These are phyloP conservation scores for Rhopalosiphum maidis DNA, from an alignment of 1,140 invertebrate species.

Conservation along the genomic window DNA sequence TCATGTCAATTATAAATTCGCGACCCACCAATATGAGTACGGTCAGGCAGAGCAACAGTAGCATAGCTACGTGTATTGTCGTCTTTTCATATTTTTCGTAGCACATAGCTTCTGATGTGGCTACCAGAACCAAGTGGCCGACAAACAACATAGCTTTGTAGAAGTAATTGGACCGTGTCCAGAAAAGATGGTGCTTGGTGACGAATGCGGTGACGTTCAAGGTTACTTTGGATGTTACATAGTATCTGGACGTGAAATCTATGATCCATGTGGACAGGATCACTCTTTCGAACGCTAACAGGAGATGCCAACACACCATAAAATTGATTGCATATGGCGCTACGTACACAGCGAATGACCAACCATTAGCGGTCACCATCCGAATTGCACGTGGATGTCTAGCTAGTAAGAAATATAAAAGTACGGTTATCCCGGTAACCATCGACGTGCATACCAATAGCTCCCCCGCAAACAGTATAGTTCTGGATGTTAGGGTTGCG, in stretches of 20 bases:
- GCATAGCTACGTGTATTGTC: background rate
- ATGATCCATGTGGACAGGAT: background rate
- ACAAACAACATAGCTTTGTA: background rate
- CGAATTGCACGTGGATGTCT: background rate
- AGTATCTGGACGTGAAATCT: background rate
- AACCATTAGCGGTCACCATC: background rate
- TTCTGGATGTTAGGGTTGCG: background rate
- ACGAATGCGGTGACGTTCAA: background rate
- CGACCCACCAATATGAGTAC: background rate
- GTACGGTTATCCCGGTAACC: background rate
- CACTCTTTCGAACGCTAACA: background rate
- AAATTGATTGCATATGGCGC: background rate
- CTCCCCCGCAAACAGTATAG: background rate
- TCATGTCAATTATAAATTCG: background rate
- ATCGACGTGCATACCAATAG: background rate
- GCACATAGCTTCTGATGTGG: conserved; percentile 36
- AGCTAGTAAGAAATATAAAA: background rate
- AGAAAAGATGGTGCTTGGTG: conserved; percentile 6
- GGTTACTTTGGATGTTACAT: background rate
- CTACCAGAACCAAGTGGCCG: background rate
- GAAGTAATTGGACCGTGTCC: background rate
- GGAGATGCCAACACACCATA: background rate
- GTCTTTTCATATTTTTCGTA: background rate
- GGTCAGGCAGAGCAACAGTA: background rate
- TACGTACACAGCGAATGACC: background rate